phyloP scores from a whole-genome alignment of 2,797 vertebrate species.

The Propithecus perrieri region DNA sequence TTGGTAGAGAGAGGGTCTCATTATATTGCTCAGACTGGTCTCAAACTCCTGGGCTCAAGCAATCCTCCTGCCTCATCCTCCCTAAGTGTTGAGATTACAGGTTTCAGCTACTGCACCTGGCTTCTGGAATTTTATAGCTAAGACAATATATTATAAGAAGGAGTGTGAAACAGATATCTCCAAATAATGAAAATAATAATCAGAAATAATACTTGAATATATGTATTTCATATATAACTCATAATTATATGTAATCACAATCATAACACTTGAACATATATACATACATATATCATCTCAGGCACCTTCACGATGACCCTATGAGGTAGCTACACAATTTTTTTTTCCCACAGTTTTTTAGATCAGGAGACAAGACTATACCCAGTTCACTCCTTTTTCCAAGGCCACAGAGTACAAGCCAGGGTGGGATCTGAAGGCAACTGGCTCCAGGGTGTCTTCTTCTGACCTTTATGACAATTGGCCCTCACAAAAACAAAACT shows the following conservation, averaged over 20 bases:
- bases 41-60: no score
- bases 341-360: neutral
- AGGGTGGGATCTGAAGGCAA: neutral
- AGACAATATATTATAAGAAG: neutral
- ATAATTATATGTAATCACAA: neutral
- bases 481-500: neutral
- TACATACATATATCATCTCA: neutral
- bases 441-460: neutral
- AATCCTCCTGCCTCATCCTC: no score
- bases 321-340: neutral
- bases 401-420: neutral
- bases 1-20: no score
- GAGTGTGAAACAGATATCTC: neutral
- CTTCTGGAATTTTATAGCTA: neutral
- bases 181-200: neutral
- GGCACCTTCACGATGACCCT: neutral
- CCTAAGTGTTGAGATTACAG: no score
- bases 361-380: neutral
- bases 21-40: no score
- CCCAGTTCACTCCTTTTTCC: neutral
- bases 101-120: no score
- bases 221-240: neutral
- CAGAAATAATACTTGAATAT: neutral
- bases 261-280: neutral
- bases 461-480: neutral